phyloP scores from a whole-genome alignment of 1,140 invertebrate genomes.

The Andrena cerasifolii region DNA sequence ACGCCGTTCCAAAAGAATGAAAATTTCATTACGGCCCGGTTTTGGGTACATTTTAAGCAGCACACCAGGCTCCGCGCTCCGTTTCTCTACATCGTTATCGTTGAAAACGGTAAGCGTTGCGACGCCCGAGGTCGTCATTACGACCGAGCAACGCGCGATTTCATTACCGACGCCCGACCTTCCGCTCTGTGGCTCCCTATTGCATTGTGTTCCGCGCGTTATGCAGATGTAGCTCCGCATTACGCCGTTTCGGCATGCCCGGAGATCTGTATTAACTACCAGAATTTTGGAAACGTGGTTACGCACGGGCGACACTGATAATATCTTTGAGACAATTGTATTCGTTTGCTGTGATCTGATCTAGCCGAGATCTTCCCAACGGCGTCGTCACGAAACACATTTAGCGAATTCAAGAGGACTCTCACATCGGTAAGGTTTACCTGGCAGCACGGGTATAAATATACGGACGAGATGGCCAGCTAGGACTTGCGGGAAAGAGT shows the following conservation, averaged over 20 bases:
- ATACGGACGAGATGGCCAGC: too few relatives aligned
- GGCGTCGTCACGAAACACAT: too few relatives aligned
- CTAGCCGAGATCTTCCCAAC: too few relatives aligned
- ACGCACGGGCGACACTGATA: neutral
- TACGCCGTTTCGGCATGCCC: slow-evolving; percentile 20
- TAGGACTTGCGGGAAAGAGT: too few relatives aligned
- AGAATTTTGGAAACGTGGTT: slow-evolving; percentile 50
- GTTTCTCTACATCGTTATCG: slow-evolving; percentile 50
- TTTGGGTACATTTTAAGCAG: slow-evolving; percentile 25
- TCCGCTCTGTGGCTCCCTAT: slow-evolving; percentile 26
- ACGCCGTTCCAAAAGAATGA: neutral
- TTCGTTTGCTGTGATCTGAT: too few relatives aligned
- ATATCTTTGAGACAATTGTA: neutral
- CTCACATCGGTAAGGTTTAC: too few relatives aligned
- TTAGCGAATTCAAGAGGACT: too few relatives aligned
- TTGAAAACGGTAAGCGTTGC: slow-evolving; percentile 48
- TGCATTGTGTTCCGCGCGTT: slow-evolving; percentile 56
- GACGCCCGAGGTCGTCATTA: slow-evolving; percentile 56
- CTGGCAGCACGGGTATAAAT: too few relatives aligned
- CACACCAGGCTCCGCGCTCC: slow-evolving; percentile 6
- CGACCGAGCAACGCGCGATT: slow-evolving; percentile 46
- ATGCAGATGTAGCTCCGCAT: slow-evolving; percentile 49
- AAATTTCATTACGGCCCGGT: slow-evolving; percentile 29
- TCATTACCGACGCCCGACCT: slow-evolving; percentile 55
- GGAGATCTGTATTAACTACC: slow-evolving; percentile 50